Conservation (phyloP, 2,888 invertebrate species). For the Rhodophaea formosa region DNA sequence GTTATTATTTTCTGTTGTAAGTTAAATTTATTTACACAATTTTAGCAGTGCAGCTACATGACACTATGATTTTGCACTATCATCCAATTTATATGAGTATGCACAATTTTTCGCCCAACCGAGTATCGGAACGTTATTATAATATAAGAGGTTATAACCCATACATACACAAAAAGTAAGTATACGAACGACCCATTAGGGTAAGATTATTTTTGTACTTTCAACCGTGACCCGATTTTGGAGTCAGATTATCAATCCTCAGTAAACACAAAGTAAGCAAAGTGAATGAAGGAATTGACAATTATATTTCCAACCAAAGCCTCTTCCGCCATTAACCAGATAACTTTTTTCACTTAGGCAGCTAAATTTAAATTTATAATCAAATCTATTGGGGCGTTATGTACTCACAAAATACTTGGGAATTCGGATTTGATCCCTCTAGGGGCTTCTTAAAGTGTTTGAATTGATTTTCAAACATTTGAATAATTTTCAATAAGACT, state of each 20-base stretch:
- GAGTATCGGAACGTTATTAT: too few relatives aligned
- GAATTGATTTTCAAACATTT: constrained; percentile 22
- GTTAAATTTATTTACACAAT: too few relatives aligned
- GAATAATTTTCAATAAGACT: constrained; percentile 21
- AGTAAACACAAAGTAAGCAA: constrained; percentile 1
- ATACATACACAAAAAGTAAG: too few relatives aligned
- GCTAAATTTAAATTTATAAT: constrained; percentile 40
- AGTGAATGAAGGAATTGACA: constrained; percentile 7
- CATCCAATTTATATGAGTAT: too few relatives aligned
- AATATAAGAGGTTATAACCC: too few relatives aligned
- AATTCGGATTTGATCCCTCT: constrained; percentile 20
- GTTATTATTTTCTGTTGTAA: too few relatives aligned
- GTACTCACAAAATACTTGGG: constrained; percentile 22
- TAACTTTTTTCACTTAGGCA: constrained; percentile 33
- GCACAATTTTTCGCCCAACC: too few relatives aligned
- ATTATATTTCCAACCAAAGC: constrained; percentile 15
- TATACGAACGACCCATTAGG: too few relatives aligned
- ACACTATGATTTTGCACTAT: too few relatives aligned
- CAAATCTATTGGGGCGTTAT: constrained; percentile 36
- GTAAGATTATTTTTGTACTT: too few relatives aligned
- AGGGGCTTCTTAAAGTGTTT: constrained; percentile 19
- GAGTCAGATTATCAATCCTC: neutral
- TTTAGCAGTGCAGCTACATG: too few relatives aligned
- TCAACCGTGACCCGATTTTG: neutral
- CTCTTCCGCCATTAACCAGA: constrained; percentile 24